A percentile compares a stretch with the other conserved stretches of the same genome.
phyloP scores from a whole-genome alignment of 2,888 invertebrate genomes.

The Euspilapteryx auroguttella region DNA sequence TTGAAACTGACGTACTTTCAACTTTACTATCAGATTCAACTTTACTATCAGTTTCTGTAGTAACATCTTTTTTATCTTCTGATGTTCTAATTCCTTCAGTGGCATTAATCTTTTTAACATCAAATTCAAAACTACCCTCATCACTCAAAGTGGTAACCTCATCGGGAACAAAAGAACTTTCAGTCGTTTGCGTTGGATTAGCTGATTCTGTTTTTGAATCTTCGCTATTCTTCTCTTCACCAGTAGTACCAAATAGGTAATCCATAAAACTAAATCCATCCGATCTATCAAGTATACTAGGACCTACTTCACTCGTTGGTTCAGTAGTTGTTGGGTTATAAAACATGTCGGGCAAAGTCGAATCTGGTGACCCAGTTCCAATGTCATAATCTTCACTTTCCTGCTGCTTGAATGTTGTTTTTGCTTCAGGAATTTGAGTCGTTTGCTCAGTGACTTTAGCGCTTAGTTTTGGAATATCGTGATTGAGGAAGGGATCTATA shows the following conservation, averaged over 20 bases:
- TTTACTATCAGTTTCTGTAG: conserved; percentile 10
- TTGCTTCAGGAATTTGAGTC: too few species aligned
- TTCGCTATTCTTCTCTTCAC: conserved; percentile 9
- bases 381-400: conserved; percentile 49
- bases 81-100: background rate
- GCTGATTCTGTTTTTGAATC: conserved; percentile 19
- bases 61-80: conserved; percentile 7
- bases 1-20: conserved; percentile 31
- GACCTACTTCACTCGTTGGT: conserved; percentile 14
- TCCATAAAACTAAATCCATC: conserved; percentile 42
- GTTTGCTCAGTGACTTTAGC: conserved; percentile 11
- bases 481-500: conserved; percentile 17
- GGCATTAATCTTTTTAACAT: conserved; percentile 3
- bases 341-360: conserved; percentile 28
- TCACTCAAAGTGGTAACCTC: conserved; percentile 25
- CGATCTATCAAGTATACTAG: conserved; percentile 17
- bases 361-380: conserved; percentile 36
- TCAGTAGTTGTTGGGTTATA: conserved; percentile 26
- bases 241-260: conserved; percentile 37
- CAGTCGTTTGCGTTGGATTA: conserved; percentile 29
- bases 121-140: conserved; percentile 4
- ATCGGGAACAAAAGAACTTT: conserved; percentile 37
- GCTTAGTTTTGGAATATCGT: conserved; percentile 29
- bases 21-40: too few species aligned
- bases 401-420: conserved; percentile 13